These are phyloP conservation scores for Metopia argyrocephala DNA, from an alignment of 2,888 invertebrate species.

Conservation along the genomic window DNA sequence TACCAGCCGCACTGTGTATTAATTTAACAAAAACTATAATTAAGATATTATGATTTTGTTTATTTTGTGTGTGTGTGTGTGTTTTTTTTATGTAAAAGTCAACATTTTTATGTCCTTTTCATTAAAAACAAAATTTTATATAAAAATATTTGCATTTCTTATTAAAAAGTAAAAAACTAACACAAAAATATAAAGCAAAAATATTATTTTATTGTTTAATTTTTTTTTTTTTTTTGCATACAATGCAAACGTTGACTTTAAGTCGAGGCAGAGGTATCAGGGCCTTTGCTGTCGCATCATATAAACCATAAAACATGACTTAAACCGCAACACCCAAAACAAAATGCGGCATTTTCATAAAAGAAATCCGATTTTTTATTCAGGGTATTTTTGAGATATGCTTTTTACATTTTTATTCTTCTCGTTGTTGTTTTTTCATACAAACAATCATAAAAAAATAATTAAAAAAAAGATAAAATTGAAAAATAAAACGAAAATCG, in stretches of 20 bases:
- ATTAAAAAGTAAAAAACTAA: neutral
- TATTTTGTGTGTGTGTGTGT: no score
- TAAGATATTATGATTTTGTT: no score
- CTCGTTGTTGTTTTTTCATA: neutral
- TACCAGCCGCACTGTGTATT: no score
- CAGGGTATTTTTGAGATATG: neutral
- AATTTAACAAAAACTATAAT: no score
- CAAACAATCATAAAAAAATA: no score
- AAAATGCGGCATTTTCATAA: slow-evolving; percentile 22
- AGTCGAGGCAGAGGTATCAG: neutral
- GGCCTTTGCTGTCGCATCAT: neutral
- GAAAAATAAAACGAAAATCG: slow-evolving; percentile 1
- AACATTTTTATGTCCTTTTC: no score
- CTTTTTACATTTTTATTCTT: neutral
- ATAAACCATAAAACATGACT: slow-evolving; percentile 21
- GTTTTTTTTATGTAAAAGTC: no score
- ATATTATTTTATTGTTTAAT: no score
- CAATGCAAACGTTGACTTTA: neutral
- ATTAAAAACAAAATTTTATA: no score
- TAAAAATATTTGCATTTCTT: neutral
- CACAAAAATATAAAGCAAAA: slow-evolving; percentile 16
- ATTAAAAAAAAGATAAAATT: slow-evolving; percentile 19
- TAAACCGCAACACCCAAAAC: slow-evolving; percentile 23
- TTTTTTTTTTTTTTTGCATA: slow-evolving; percentile 1
- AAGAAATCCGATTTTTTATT: slow-evolving; percentile 3